Evolutionary conservation across 2,797 vertebrate genomes (phyloP).

Genomic region (Australoheros facetus): DNA sequence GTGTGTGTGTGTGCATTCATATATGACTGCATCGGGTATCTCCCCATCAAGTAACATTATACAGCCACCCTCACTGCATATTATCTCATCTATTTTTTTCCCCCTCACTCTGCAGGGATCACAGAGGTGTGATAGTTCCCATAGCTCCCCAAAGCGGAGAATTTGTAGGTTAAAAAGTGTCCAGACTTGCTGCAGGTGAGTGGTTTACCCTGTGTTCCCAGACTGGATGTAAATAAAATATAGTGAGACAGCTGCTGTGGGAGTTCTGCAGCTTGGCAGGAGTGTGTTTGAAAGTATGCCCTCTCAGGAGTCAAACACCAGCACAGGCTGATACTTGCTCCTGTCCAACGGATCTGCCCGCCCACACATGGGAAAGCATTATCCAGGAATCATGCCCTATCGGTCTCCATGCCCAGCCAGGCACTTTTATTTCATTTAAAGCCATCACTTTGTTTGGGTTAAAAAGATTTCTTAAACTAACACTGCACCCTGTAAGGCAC

Average conservation of each 20-base stretch:
- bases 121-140: conserved; percentile 23
- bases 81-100: conserved; percentile 27
- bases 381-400: conserved; percentile 72
- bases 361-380: conserved; percentile 75
- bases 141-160: conserved; percentile 32
- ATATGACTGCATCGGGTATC: conserved; percentile 38
- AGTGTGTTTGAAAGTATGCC: conserved; percentile 56
- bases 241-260: conserved; percentile 53
- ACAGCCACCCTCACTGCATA: conserved; percentile 38
- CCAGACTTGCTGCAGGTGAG: conserved; percentile 67
- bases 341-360: conserved; percentile 60
- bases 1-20: background rate
- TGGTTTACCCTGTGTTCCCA: conserved; percentile 53
- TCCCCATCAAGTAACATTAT: conserved; percentile 45
- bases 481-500: conserved; percentile 24
- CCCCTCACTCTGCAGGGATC: conserved; percentile 16
- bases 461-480: conserved; percentile 63
- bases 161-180: conserved; percentile 55
- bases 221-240: conserved; percentile 30
- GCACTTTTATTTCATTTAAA: conserved; percentile 70
- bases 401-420: conserved; percentile 48
- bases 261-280: conserved; percentile 72
- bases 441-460: conserved; percentile 71
- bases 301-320: conserved; percentile 59
- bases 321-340: conserved; percentile 75